A percentile compares a stretch with the other conserved stretches of the same genome.
These are phyloP conservation scores for Ormyrus pomaceus DNA, from an alignment of 2,888 invertebrate genomes.

Conservation along the genomic window DNA sequence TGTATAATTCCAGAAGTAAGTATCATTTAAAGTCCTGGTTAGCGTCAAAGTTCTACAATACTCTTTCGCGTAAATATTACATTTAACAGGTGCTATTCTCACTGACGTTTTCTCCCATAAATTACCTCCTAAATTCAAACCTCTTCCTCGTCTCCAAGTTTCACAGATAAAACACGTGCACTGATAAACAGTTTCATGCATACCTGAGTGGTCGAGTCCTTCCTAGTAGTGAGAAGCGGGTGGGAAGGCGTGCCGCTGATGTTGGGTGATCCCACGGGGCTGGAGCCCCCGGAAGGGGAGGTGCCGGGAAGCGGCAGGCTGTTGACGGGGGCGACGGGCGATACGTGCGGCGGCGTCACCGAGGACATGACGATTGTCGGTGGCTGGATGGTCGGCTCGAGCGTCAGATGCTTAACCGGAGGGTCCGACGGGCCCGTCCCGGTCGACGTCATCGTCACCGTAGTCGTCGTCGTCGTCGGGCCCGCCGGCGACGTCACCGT, in stretches of 20 bases:
- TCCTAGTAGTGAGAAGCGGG: slow-evolving; percentile 78
- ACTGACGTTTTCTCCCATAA: too few species aligned
- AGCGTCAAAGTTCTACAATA: too few species aligned
- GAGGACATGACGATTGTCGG: slow-evolving; percentile 90
- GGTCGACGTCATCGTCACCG: slow-evolving; percentile 88
- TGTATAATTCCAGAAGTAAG: too few species aligned
- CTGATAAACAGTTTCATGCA: too few species aligned
- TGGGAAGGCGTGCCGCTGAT: slow-evolving; percentile 77
- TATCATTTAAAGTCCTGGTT: too few species aligned
- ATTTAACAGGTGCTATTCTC: too few species aligned
- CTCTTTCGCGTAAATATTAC: too few species aligned
- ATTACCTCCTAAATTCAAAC: too few species aligned
- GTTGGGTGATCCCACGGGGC: slow-evolving; percentile 73
- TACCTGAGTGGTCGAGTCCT: slow-evolving; percentile 92
- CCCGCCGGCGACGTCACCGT: slow-evolving; percentile 90
- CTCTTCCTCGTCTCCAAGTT: too few species aligned
- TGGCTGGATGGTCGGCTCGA: slow-evolving; percentile 72
- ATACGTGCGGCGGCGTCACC: slow-evolving; percentile 89
- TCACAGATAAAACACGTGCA: too few species aligned
- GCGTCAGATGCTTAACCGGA: slow-evolving; percentile 54
- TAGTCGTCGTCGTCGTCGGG: slow-evolving; percentile 86
- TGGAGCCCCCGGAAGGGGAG: slow-evolving; percentile 76
- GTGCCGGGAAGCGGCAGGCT: slow-evolving; percentile 75
- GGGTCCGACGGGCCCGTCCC: slow-evolving; percentile 77
- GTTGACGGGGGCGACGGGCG: slow-evolving; percentile 79